phyloP scores from a whole-genome alignment of 2,888 invertebrate genomes.

The Teleiodes luculella region DNA sequence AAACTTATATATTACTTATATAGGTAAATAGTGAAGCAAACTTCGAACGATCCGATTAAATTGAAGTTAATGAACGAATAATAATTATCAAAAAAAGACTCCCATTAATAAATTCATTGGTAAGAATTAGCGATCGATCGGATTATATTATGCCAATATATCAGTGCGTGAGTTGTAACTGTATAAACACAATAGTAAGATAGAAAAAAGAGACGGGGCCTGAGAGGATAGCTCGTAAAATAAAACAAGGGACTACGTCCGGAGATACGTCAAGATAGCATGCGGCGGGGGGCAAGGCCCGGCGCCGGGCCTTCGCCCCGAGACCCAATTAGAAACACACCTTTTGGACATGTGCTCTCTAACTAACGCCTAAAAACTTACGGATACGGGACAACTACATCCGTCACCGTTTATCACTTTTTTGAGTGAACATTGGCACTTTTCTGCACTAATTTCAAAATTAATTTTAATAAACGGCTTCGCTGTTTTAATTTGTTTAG shows the following conservation, averaged over 20 bases:
- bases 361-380: constrained; percentile 64
- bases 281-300: constrained; percentile 62
- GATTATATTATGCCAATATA: constrained; percentile 62
- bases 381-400: constrained; percentile 58
- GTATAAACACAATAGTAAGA: constrained; percentile 62
- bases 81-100: neutral
- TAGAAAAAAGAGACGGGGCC: constrained; percentile 54
- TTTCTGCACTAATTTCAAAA: neutral
- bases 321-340: constrained; percentile 78
- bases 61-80: no score
- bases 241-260: constrained; percentile 74
- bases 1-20: no score
- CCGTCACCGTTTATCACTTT: constrained; percentile 66
- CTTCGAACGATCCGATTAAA: no score
- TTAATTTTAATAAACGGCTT: neutral
- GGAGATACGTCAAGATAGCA: constrained; percentile 77
- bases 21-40: no score
- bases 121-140: constrained; percentile 50
- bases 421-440: constrained; percentile 21
- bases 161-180: constrained; percentile 57
- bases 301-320: constrained; percentile 58
- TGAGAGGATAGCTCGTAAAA: constrained; percentile 75
- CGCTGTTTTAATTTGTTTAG: no score
- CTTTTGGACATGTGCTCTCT: constrained; percentile 76
- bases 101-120: neutral